phyloP scores from a whole-genome alignment of 1,140 invertebrate genomes.

The Wiebesia pumilae region DNA sequence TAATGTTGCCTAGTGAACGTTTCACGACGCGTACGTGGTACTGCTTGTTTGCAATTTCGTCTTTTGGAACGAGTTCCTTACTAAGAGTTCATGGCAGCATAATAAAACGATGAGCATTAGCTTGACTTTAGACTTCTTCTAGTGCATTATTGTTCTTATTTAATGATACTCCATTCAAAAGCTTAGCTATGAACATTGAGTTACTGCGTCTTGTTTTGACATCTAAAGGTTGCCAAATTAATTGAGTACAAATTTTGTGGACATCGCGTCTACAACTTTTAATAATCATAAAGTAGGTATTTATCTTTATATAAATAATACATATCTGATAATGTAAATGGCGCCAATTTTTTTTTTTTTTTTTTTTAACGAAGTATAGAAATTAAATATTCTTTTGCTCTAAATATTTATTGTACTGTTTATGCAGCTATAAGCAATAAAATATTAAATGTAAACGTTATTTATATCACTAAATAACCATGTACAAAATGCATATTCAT shows the following conservation, averaged over 20 bases:
- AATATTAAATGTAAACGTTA: too few species aligned
- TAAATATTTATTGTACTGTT: too few species aligned
- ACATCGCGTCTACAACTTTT: too few species aligned
- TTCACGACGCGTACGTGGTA: neutral
- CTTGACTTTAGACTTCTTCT: neutral
- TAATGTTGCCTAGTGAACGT: neutral
- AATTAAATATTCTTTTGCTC: neutral
- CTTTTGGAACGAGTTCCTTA: neutral
- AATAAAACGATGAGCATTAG: neutral
- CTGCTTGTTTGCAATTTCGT: neutral
- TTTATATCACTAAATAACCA: too few species aligned
- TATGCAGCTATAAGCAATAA: too few species aligned
- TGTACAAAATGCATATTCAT: too few species aligned
- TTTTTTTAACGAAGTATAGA: neutral
- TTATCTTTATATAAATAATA: neutral
- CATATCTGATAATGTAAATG: neutral
- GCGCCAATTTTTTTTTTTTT: too few species aligned
- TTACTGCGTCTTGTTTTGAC: neutral
- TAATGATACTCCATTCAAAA: neutral
- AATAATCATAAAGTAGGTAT: too few species aligned
- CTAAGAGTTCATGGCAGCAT: neutral
- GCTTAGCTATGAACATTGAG: neutral
- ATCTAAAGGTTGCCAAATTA: neutral
- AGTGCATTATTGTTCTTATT: neutral
- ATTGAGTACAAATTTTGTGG: neutral